Base-by-base conservation (phyloP, 2,888 invertebrate species). In the Cephonodes hylas region DNA sequence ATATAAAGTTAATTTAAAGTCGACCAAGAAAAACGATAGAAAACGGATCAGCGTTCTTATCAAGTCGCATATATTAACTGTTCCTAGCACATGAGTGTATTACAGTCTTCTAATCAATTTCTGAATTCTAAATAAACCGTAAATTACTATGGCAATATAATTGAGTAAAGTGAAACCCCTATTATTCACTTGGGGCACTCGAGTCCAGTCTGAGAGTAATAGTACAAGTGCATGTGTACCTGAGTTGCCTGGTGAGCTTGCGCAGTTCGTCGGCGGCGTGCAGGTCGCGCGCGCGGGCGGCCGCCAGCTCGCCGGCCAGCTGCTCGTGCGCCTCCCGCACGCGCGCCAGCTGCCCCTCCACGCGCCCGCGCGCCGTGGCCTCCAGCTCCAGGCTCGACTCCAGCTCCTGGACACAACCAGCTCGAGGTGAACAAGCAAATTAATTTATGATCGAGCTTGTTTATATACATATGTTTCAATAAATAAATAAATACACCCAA, bases 301-400 rank as follows among this genome's bases (percentile, higher is more conserved):
- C 88, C 1, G 94, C 94, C 1, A 96, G 93, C 77, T 98, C 98
- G 1, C 93, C 57, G 1, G 89, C 88, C 1, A 90, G 83, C 74
- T 91, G 91, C 63, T 84, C 89, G 77, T 89, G 91, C 7, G 89
- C 88, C 64, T 90, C 91, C 0, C 91, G 76, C 64, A 91, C 79
- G 0, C 92, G 82, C 0, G 93, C 80, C 71, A 94, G 89, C 77
- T 94, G 94, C 0, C 95, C 97, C 90, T 99, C 99, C 5, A 98
- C 93, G n/a, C 98, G 94, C 0, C 96, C 94, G 70, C 96, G 95
- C 0, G 97, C 96, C 0, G 98, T 97, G 76, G 96, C 96, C 79
- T 99, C 99, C 71, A 99, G 92, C 70, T 99, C 99, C 60, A 98
- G 88, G 75, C 96, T 96, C 1, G 97, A 97, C 84, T 99, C 98